A percentile compares a stretch with the other conserved stretches of the same genome.
Evolutionary conservation across 1,140 invertebrate genomes (phyloP).

Genomic region (Zophobas atratus): DNA sequence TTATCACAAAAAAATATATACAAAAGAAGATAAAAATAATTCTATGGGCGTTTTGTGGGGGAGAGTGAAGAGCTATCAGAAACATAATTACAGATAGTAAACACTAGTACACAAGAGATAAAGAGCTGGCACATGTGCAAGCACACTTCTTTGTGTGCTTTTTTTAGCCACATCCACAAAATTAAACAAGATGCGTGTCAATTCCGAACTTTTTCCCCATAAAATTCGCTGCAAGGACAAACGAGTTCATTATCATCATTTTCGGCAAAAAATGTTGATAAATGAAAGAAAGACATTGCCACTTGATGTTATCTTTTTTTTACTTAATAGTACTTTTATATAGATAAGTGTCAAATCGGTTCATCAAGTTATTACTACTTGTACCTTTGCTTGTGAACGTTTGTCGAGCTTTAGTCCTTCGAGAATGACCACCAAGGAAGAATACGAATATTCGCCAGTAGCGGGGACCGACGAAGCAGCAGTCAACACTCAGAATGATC

Average conservation of each 20-base stretch:
- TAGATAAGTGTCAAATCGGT: neutral
- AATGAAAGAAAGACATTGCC: neutral
- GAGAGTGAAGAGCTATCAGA: neutral
- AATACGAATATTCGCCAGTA: conserved; percentile 45
- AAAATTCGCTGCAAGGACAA: neutral
- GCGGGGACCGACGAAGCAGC: conserved; percentile 39
- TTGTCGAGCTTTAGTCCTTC: neutral
- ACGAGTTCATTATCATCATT: conserved; percentile 2
- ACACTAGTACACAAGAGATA: neutral
- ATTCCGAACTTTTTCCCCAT: neutral
- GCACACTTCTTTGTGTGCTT: no score
- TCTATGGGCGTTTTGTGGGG: neutral
- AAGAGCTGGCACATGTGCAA: no score
- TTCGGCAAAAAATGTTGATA: neutral
- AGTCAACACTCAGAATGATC: conserved; percentile 28
- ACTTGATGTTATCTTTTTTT: neutral
- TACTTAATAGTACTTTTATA: conserved; percentile 6
- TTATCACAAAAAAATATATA: no score
- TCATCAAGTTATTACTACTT: neutral
- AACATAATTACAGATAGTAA: neutral
- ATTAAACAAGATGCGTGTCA: neutral
- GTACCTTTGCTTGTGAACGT: neutral
- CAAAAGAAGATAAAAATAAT: no score
- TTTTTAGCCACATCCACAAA: no score
- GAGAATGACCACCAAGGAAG: conserved; percentile 32